Base-by-base conservation (phyloP, 2,113 vertebrate species). In the Syngnathus scovelli region DNA sequence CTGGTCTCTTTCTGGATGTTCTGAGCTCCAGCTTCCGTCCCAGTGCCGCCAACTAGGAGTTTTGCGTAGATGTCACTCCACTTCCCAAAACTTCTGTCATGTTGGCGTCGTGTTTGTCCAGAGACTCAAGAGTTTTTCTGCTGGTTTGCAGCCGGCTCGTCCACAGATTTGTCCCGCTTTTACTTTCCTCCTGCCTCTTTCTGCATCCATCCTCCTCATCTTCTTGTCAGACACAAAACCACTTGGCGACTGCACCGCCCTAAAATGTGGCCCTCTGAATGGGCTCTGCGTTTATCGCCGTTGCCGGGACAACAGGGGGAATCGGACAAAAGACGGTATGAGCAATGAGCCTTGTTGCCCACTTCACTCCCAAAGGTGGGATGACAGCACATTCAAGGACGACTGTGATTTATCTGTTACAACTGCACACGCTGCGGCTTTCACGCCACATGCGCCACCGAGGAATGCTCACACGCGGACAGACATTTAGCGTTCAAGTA, bases 251-350 rank as follows among this genome's bases (percentile, higher is more conserved):
- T 70, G 48, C 66, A 63, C 52, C 37, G 58, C 76, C 75, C 69
- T n/a, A 64, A 56, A 72, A 76, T 67, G 59, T 61, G n/a, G 9
- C 6, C 55, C 55, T 80, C 74, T 85, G 75, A 88, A 88, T 76
- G 80, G 73, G 66, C 51, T 76, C 80, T 80, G 86, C 89, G 83
- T 82, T 64, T 87, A 58, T 36, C 87, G 85, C 80, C 7, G 82
- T 92, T 76, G 78, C 81, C 81, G 12, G 59, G 85, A 69, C 77
- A 46, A 88, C 84, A 68, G 58, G 67, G 70, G 78, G 85, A 88
- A 89, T 88, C 82, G 54, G 66, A 90, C 89, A 90, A 88, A 90
- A 77, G 87, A 74, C 55, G 44, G 41, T 52, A 65, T 74, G 77
- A 72, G 71, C 75, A 74, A 54, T 68, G 54, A 65, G 84, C 83